Evolutionary conservation across 2,888 invertebrate species (phyloP).

Genomic region (Acronicta psi): DNA sequence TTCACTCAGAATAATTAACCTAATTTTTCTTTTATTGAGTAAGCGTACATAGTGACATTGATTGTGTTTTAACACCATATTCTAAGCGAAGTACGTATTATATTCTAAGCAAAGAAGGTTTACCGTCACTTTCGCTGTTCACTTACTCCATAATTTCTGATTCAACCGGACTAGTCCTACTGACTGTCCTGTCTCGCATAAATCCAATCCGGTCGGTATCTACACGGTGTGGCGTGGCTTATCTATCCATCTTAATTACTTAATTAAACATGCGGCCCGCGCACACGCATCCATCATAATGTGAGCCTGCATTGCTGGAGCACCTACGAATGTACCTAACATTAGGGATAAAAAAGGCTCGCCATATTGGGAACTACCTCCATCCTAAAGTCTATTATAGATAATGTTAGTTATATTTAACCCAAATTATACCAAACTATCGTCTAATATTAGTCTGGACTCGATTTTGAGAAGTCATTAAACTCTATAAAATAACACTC

Average conservation of each 20-base stretch:
- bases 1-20: too few species aligned
- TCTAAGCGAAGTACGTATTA: too few species aligned
- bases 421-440: neutral
- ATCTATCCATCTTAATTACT: slow-evolving; percentile 69
- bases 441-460: neutral
- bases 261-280: slow-evolving; percentile 67
- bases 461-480: neutral
- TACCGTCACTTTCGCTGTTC: too few species aligned
- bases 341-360: too few species aligned
- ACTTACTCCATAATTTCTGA: too few species aligned
- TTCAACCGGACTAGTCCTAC: slow-evolving; percentile 11
- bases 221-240: slow-evolving; percentile 37
- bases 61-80: too few species aligned
- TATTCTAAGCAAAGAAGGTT: too few species aligned
- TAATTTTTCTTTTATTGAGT: too few species aligned
- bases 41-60: too few species aligned
- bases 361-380: too few species aligned
- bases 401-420: too few species aligned
- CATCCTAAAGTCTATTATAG: too few species aligned
- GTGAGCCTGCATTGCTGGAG: slow-evolving; percentile 24
- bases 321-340: slow-evolving; percentile 14
- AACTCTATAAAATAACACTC: slow-evolving; percentile 17
- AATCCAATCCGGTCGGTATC: slow-evolving; percentile 19
- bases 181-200: slow-evolving; percentile 1
- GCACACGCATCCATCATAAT: slow-evolving; percentile 52